A percentile compares a stretch with the other conserved stretches of the same genome.
Conservation (phyloP, 2,888 invertebrate genomes). For the Troglohyphantes excavatus region DNA sequence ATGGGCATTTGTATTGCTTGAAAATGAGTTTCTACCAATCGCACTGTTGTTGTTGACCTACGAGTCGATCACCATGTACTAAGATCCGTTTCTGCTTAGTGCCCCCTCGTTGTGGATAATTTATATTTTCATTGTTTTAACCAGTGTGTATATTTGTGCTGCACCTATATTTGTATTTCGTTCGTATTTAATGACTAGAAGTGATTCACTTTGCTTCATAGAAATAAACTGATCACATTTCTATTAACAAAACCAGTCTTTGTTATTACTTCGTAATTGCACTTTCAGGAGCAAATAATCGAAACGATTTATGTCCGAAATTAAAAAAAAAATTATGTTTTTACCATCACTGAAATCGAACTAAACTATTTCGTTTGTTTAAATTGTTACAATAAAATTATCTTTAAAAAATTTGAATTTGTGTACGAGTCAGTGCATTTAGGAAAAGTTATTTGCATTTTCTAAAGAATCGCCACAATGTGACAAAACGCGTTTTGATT, state of each 20-base stretch:
- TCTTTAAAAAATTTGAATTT: too few species aligned
- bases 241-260: constrained; percentile 58
- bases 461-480: too few species aligned
- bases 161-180: constrained; percentile 75
- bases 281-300: too few species aligned
- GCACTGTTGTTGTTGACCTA: constrained; percentile 71
- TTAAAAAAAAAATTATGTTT: too few species aligned
- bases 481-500: too few species aligned
- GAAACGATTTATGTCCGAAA: too few species aligned
- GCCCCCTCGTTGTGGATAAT: constrained; percentile 62
- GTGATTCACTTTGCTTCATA: constrained; percentile 73
- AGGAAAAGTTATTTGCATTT: too few species aligned
- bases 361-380: too few species aligned
- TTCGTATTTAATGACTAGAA: constrained; percentile 72
- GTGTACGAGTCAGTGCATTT: too few species aligned
- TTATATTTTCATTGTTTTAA: constrained; percentile 69
- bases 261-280: neutral
- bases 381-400: too few species aligned
- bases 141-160: constrained; percentile 76
- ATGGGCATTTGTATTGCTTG: constrained; percentile 65
- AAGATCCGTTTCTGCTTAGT: constrained; percentile 47
- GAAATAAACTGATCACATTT: constrained; percentile 77
- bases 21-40: constrained; percentile 24
- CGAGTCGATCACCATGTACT: constrained; percentile 61
- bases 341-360: too few species aligned